A percentile compares a stretch with the other conserved stretches of the same genome.
These are phyloP conservation scores for Lagria hirta DNA, from an alignment of 2,888 invertebrate species.

Conservation along the genomic window DNA sequence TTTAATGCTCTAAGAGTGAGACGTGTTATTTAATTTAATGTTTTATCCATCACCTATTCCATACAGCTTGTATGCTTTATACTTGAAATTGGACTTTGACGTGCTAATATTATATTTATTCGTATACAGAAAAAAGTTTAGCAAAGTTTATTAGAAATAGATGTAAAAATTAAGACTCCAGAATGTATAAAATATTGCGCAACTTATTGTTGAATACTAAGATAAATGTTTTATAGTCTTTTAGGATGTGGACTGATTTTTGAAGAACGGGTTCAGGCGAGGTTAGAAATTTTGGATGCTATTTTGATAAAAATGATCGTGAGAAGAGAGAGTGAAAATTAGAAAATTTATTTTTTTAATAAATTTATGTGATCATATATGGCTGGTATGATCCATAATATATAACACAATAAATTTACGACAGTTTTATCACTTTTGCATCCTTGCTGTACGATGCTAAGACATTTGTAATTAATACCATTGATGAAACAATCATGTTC, in stretches of 20 bases:
- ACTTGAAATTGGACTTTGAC: slow-evolving; percentile 27
- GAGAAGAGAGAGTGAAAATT: too few species aligned
- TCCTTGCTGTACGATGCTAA: slow-evolving; percentile 15
- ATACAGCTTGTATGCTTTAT: slow-evolving; percentile 34
- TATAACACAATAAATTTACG: slow-evolving; percentile 15
- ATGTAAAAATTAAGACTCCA: slow-evolving; percentile 27
- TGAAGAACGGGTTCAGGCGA: slow-evolving; percentile 24
- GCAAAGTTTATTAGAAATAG: slow-evolving; percentile 26
- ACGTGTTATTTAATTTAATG: slow-evolving; percentile 28
- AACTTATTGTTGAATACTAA: slow-evolving; percentile 27
- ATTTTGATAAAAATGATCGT: slow-evolving; percentile 31
- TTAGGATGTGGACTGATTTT: slow-evolving; percentile 40
- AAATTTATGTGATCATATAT: slow-evolving; percentile 30
- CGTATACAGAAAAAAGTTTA: slow-evolving; percentile 27
- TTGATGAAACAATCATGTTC: slow-evolving; percentile 15
- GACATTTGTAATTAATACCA: slow-evolving; percentile 24
- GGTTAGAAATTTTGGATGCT: slow-evolving; percentile 29
- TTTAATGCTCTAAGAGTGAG: slow-evolving; percentile 34
- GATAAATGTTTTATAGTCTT: slow-evolving; percentile 36
- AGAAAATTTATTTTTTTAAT: slow-evolving; percentile 18
- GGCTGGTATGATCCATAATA: slow-evolving; percentile 37
- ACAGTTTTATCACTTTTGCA: slow-evolving; percentile 24
- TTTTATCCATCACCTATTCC: slow-evolving; percentile 33
- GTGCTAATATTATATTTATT: slow-evolving; percentile 26
- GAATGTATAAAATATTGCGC: slow-evolving; percentile 24